Base-by-base conservation (phyloP, 2,888 invertebrate genomes). In the Catonia carolina region DNA sequence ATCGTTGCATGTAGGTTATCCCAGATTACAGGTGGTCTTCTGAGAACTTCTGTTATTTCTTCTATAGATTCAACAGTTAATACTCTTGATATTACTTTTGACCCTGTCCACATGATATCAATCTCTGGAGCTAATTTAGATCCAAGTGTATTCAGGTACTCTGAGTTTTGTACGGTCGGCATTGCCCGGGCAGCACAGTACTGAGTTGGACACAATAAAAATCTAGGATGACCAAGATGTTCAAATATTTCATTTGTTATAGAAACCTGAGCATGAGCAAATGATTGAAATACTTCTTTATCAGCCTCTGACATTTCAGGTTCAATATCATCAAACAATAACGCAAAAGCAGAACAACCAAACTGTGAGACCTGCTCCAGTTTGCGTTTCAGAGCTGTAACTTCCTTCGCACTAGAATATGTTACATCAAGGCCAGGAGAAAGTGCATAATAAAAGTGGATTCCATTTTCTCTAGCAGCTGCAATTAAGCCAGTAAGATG, bases 1-100 rank as follows among this genome's bases (percentile, higher is more conserved):
- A 72, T 99, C 99, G 70, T 99, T 99, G 99, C 99, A 73, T 98
- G 98, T 35, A 99, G 76, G 73, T 99, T 99, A 73, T 99, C 99
- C 99, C 99, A 99, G 64, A 99, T 97, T 20, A 98, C 89, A 0
- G 97, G 96, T 2, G 93, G 89, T 7, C 99, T 78, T 31, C 88
- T 80, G 55, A 99, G 70, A 22, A 93, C 90, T 68, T 89, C 88
- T 0, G 92, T 87, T 47, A 99, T 89, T 73, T 95, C 93, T 68
- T 91, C 88, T 50, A 98, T 86, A 10, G 92, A 90, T 66, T 93
- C 91, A 3, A 89, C 81, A 0, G 91, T 87, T 55, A 99, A 76
- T 1, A 80, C 79, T 73, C 95, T 87, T 0, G 96, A 93, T 70
- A 98, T 93, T 17, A 98, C 97, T 74, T 92, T 93, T 1, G 88